Percentiles rank a stretch among this genome's conserved stretches.
Conservation (phyloP, 2,797 vertebrate species). For the Etheostoma nigrum region DNA sequence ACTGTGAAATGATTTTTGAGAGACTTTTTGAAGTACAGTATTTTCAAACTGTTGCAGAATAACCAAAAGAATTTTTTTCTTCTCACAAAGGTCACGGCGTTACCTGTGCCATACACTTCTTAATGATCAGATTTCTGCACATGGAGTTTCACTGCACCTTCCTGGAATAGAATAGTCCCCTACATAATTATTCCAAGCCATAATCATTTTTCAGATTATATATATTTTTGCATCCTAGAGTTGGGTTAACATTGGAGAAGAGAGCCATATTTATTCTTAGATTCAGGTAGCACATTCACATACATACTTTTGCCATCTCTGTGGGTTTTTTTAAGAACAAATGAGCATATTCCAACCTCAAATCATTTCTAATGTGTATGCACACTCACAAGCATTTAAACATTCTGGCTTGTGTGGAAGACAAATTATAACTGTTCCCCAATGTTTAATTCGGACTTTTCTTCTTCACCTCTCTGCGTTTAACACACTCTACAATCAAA, state of each 20-base stretch:
- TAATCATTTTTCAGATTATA: constrained; percentile 5
- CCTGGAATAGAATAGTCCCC: not conserved
- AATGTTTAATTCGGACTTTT: constrained; percentile 33
- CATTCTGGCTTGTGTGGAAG: constrained; percentile 61
- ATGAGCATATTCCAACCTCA: constrained; percentile 75
- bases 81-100: constrained; percentile 21
- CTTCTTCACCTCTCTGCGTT: constrained; percentile 17
- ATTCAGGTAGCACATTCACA: constrained; percentile 51
- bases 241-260: constrained; percentile 22
- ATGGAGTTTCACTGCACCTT: not conserved
- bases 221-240: constrained; percentile 8
- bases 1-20: constrained; percentile 45
- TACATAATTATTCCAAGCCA: constrained; percentile 6
- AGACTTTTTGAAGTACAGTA: constrained; percentile 31
- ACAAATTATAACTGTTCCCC: constrained; percentile 43
- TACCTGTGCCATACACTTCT: not conserved
- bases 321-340: constrained; percentile 51
- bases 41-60: constrained; percentile 10
- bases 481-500: constrained; percentile 67
- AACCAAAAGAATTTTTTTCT: constrained; percentile 44
- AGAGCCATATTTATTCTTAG: constrained; percentile 56
- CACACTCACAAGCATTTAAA: constrained; percentile 66
- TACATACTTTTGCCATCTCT: constrained; percentile 67
- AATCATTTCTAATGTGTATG: constrained; percentile 74
- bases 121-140: constrained; percentile 24